These are phyloP conservation scores for Drosophila atroscutellata DNA, from an alignment of 2,888 invertebrate species.

Conservation along the genomic window DNA sequence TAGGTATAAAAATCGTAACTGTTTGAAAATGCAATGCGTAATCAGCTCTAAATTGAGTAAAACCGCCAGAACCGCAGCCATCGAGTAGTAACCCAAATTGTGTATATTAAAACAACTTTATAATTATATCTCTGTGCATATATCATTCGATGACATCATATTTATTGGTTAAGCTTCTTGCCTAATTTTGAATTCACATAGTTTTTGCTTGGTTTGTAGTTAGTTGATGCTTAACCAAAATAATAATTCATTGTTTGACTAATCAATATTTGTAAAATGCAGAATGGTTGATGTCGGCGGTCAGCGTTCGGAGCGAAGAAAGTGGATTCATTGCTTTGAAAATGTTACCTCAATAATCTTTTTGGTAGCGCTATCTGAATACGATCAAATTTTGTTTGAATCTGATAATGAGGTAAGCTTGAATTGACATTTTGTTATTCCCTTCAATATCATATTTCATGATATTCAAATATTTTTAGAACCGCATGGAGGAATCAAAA, in stretches of 20 bases:
- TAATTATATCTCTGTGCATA: constrained; percentile 14
- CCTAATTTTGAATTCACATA: constrained; percentile 21
- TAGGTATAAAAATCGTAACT: constrained; percentile 89
- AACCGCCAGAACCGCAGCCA: constrained; percentile 27
- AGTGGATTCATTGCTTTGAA: constrained; percentile 99
- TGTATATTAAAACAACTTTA: constrained; percentile 17
- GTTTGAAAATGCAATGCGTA: constrained; percentile 24
- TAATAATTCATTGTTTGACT: constrained; percentile 5
- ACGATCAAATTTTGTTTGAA: constrained; percentile 99
- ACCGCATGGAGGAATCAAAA: constrained; percentile 99
- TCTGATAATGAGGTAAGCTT: constrained; percentile 98
- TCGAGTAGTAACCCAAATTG: constrained; percentile 22
- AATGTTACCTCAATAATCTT: constrained; percentile 99
- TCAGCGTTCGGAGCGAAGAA: constrained; percentile 99
- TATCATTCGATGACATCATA: constrained; percentile 20
- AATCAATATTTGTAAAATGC: constrained; percentile 61
- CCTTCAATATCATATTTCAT: background rate
- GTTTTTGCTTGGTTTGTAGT: constrained; percentile 3
- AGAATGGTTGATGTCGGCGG: constrained; percentile 99
- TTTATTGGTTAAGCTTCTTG: constrained; percentile 17
- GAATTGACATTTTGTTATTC: background rate
- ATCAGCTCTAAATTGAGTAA: constrained; percentile 24
- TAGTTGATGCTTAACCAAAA: background rate
- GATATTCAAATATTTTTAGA: constrained; percentile 86
- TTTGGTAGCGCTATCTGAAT: constrained; percentile 99